Evolutionary conservation across 1,140 invertebrate genomes (phyloP).

Genomic region (Panonychus citri): DNA sequence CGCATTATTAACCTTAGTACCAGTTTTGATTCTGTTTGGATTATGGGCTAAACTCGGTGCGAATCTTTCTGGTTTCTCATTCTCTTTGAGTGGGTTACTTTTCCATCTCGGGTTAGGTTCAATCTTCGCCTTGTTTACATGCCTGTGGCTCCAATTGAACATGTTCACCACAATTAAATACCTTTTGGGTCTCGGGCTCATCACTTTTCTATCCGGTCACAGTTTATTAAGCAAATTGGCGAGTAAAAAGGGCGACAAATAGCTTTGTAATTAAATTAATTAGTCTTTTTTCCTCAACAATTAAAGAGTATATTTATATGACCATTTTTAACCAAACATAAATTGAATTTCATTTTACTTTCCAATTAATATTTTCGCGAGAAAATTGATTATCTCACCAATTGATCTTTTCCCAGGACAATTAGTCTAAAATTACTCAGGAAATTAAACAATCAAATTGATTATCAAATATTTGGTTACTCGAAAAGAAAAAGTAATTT

Average conservation of each 20-base stretch:
- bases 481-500: no score
- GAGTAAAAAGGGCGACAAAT: neutral
- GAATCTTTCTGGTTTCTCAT: conserved; percentile 62
- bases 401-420: no score
- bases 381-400: no score
- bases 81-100: conserved; percentile 47
- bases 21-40: conserved; percentile 54
- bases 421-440: no score
- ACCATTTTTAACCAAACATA: no score
- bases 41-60: conserved; percentile 70
- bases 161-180: conserved; percentile 92
- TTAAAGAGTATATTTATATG: no score
- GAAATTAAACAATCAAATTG: no score
- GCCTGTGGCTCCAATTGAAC: conserved; percentile 73
- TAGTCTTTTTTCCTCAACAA: no score
- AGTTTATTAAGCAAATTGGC: conserved; percentile 35
- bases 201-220: conserved; percentile 82
- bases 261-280: no score
- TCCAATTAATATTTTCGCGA: no score
- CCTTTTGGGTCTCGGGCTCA: conserved; percentile 47
- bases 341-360: no score
- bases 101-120: conserved; percentile 65
- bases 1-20: conserved; percentile 53
- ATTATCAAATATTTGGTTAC: no score
- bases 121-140: conserved; percentile 60